These are phyloP conservation scores for Archips crataeganus DNA, from an alignment of 2,888 invertebrate genomes.

Conservation along the genomic window DNA sequence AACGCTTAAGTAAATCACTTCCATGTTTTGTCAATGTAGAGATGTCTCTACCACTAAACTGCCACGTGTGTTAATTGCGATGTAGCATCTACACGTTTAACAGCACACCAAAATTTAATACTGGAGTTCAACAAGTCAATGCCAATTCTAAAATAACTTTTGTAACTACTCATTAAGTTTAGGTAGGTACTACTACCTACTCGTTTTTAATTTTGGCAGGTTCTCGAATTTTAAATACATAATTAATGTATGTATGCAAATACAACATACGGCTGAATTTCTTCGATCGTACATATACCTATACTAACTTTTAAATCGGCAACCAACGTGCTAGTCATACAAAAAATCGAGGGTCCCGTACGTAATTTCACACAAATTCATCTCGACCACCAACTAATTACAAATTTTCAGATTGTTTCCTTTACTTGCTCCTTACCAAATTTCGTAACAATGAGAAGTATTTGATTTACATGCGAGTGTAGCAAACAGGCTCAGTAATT, in stretches of 20 bases:
- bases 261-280: background rate
- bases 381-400: too few species aligned
- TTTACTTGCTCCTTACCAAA: too few species aligned
- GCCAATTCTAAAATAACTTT: background rate
- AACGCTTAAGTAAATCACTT: background rate
- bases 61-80: background rate
- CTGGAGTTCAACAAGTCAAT: background rate
- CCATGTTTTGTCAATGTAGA: background rate
- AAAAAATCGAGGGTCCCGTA: too few species aligned
- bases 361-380: too few species aligned
- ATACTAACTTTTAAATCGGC: too few species aligned
- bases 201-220: background rate
- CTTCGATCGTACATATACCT: too few species aligned
- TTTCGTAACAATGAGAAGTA: too few species aligned
- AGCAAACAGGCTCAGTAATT: too few species aligned
- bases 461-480: too few species aligned
- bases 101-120: background rate
- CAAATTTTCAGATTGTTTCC: too few species aligned
- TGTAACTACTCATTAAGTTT: background rate
- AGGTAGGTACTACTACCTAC: too few species aligned
- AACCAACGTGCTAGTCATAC: too few species aligned
- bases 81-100: background rate
- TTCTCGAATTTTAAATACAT: background rate
- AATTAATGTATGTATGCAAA: background rate
- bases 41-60: background rate